Evolutionary conservation across 2,113 vertebrate genomes (phyloP).

Genomic region (Drymodes brunneopygia): DNA sequence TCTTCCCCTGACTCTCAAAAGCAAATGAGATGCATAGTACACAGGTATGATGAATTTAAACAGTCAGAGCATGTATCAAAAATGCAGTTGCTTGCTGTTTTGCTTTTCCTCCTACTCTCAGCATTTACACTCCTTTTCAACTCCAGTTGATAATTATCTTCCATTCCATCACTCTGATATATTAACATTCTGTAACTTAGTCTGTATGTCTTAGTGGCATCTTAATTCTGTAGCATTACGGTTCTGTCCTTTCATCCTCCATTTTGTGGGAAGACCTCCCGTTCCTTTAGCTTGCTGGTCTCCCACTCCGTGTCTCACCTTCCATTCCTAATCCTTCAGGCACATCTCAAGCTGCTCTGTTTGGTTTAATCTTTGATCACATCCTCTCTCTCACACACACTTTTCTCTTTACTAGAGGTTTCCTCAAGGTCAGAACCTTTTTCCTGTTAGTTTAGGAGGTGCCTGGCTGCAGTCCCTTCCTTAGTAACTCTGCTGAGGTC

Average conservation of each 20-base stretch:
- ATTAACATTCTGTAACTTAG: neutral
- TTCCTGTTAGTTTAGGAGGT: neutral
- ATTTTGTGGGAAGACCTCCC: neutral
- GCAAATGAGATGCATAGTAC: neutral
- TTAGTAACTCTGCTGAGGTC: neutral
- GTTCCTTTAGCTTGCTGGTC: neutral
- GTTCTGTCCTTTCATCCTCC: neutral
- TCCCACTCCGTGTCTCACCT: neutral
- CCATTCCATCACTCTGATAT: neutral
- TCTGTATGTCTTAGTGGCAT: neutral
- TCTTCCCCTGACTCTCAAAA: neutral
- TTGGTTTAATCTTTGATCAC: neutral
- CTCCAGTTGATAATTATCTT: neutral
- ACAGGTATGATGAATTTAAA: neutral
- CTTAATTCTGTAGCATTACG: neutral
- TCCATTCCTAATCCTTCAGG: neutral
- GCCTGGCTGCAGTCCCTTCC: neutral
- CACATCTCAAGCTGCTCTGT: neutral
- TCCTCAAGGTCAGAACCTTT: neutral
- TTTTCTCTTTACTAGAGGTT: neutral
- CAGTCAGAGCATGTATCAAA: neutral
- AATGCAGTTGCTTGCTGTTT: neutral
- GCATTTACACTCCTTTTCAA: neutral
- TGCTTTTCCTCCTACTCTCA: neutral
- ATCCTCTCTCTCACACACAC: neutral